A percentile compares a stretch with the other conserved stretches of the same genome.
Conservation (phyloP, 2,888 invertebrate genomes). For the Phyto melanocephala region DNA sequence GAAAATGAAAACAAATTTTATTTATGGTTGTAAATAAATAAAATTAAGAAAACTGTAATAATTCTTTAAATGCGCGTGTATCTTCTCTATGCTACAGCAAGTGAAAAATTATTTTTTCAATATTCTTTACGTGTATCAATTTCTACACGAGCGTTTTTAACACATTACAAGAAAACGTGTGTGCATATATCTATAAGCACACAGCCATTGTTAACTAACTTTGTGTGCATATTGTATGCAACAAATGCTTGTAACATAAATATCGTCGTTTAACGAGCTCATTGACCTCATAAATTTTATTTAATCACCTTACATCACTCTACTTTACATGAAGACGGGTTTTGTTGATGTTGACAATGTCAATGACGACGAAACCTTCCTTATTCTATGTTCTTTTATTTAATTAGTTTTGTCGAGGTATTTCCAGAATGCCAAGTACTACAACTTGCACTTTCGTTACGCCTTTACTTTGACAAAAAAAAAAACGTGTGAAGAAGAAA, state of each 20-base stretch:
- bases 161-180: no score
- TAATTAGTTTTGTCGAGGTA: constrained; percentile 27
- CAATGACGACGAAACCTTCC: neutral
- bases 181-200: no score
- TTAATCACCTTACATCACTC: constrained; percentile 14
- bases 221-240: neutral
- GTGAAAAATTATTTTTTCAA: neutral
- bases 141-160: neutral
- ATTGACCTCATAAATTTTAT: constrained; percentile 31
- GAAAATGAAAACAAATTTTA: constrained; percentile 31
- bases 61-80: neutral
- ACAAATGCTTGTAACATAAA: neutral
- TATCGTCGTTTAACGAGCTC: neutral
- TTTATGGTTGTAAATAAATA: constrained; percentile 43
- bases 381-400: neutral
- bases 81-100: no score
- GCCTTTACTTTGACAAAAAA: neutral
- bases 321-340: neutral
- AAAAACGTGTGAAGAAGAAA: neutral
- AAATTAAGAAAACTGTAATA: neutral
- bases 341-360: neutral
- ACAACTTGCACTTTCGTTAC: constrained; percentile 48
- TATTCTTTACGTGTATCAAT: neutral
- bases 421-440: constrained; percentile 5
- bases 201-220: no score